These are phyloP conservation scores for Leguminivora glycinivorella DNA, from an alignment of 1,140 invertebrate species.

Conservation along the genomic window DNA sequence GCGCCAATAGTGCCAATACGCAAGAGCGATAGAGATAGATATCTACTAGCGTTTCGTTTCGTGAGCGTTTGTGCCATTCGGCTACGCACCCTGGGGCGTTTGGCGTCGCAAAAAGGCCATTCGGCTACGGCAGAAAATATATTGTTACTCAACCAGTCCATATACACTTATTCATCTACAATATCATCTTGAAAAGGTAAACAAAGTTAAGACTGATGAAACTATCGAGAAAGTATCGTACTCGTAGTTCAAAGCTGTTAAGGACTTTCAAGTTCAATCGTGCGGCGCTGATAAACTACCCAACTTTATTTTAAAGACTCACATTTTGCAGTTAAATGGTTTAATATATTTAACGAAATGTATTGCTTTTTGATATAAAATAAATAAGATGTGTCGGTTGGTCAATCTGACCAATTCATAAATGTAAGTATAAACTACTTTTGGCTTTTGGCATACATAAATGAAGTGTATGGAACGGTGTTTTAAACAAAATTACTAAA, in stretches of 20 bases:
- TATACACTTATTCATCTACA: neutral
- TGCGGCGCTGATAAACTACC: neutral
- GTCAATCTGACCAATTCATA: neutral
- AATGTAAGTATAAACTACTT: too few relatives aligned
- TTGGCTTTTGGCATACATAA: too few relatives aligned
- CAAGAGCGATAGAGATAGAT: too few relatives aligned
- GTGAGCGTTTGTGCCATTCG: too few relatives aligned
- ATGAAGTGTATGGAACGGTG: too few relatives aligned
- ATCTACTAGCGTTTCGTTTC: too few relatives aligned
- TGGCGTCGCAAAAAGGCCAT: too few relatives aligned
- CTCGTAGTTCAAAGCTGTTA: conserved; percentile 3
- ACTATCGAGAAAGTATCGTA: conserved; percentile 5
- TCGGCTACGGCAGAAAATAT: too few relatives aligned
- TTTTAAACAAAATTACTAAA: too few relatives aligned
- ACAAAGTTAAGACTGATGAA: neutral
- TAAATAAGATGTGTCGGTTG: neutral
- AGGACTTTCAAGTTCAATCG: neutral
- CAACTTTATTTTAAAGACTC: neutral
- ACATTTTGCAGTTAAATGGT: neutral
- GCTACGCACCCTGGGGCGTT: too few relatives aligned
- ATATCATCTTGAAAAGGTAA: neutral
- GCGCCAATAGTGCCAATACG: too few relatives aligned
- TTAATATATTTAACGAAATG: neutral
- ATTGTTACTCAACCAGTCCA: too few relatives aligned
- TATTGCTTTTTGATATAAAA: neutral